Base-by-base conservation (phyloP, 2,797 vertebrate genomes). In the Siniperca obscura region DNA sequence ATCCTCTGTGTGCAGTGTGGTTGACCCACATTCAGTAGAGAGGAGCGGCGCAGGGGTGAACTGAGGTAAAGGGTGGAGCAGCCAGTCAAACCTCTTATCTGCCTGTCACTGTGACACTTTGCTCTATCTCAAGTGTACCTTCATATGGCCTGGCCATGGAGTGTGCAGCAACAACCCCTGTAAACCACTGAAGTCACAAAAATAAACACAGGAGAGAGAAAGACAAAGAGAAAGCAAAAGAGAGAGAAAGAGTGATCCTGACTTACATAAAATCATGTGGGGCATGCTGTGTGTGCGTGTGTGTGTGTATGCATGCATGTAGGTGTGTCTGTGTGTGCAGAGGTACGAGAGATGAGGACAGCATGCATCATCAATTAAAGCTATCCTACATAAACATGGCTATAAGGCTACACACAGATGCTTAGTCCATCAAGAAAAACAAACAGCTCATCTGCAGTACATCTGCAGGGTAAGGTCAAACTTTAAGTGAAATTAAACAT, bases 21-120 rank as follows among this genome's bases (percentile, higher is more conserved):
- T 65, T 94, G 92, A 94, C 91, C 92, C 86, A 94, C 88, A 88
- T 91, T 87, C 83, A 86, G 82, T 61, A 36, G 75, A 82, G 78
- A 12, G 11, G 38, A 76, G 82, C 69, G 5, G 76, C 68, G 76
- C 78, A 67, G 70, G 83, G 90, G 90, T 94, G 78, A 93, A 73
- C 79, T 80, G 86, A 91, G 92, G 94, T 90, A 89, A 92, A 83
- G 91, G 91, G 93, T 89, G 91, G 92, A 91, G 90, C 88, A 71
- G 84, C 52, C 72, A 74, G 88, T 83, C 81, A 81, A 40, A 65
- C 79, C 72, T 84, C 88, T 93, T 93, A 93, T 93, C 92, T 88
- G 59, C 44, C 71, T 25, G 83, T 70, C 83, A 82, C 82, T 72
- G 72, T 86, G 86, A 90, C 90, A 90, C 86, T 89, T 86, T 82